Evolutionary conservation across 2,113 vertebrate genomes (phyloP).

Genomic region (Chinchilla lanigera): DNA sequence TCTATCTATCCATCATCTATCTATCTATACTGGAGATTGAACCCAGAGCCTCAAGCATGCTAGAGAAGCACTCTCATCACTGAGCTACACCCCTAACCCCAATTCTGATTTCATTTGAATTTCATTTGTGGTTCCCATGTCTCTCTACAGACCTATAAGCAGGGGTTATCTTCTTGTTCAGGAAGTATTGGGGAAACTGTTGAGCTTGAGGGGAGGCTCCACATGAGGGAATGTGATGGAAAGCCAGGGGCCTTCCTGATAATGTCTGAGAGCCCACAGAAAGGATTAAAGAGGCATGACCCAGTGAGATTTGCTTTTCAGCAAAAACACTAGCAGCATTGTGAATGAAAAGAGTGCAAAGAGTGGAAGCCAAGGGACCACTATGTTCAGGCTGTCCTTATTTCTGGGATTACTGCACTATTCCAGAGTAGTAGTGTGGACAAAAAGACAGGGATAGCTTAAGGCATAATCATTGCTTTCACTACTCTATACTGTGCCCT

Average conservation of each 20-base stretch:
- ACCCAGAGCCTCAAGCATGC: background rate
- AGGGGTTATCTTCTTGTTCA: background rate
- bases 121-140: background rate
- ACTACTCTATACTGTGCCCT: background rate
- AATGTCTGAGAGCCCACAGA: background rate
- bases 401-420: background rate
- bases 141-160: background rate
- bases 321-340: background rate
- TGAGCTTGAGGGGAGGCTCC: background rate
- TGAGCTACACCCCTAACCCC: too few relatives aligned
- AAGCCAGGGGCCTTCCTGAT: background rate
- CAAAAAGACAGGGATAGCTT: background rate
- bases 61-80: background rate
- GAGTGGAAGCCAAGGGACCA: background rate
- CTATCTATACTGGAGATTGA: background rate
- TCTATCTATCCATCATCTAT: background rate
- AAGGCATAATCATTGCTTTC: background rate
- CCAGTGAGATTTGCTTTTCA: background rate
- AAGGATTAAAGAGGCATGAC: background rate
- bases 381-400: background rate
- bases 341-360: background rate
- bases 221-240: background rate
- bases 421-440: background rate
- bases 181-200: background rate
- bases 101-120: slow-evolving; percentile 5